Percentiles rank a stretch among this genome's conserved stretches.
These are phyloP conservation scores for Pampus argenteus DNA, from an alignment of 2,797 vertebrate species.

Conservation along the genomic window DNA sequence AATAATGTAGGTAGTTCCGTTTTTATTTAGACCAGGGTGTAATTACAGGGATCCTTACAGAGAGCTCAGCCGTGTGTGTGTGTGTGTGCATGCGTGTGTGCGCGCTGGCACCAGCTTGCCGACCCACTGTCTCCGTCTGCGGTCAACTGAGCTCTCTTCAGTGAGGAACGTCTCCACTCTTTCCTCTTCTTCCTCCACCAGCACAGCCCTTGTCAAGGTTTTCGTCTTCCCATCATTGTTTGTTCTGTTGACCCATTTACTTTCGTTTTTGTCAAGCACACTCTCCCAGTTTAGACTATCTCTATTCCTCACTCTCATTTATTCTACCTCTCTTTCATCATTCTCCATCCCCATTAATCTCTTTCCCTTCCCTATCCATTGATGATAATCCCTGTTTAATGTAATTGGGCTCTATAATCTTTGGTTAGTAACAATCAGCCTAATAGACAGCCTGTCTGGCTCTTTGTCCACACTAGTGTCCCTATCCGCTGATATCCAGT, in stretches of 20 bases:
- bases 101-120: conserved; percentile 67
- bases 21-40: conserved; percentile 55
- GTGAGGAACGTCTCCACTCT: conserved; percentile 44
- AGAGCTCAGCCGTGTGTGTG: conserved; percentile 22
- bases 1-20: conserved; percentile 34
- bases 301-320: conserved; percentile 6
- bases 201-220: conserved; percentile 22
- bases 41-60: conserved; percentile 69
- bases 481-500: conserved; percentile 43
- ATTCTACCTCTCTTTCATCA: conserved; percentile 3
- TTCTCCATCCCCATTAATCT: conserved; percentile 54
- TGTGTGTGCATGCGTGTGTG: conserved; percentile 14
- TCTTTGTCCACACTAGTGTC: conserved; percentile 52
- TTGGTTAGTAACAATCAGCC: conserved; percentile 60
- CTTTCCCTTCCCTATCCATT: conserved; percentile 42
- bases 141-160: conserved; percentile 72
- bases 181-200: conserved; percentile 25
- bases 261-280: not conserved
- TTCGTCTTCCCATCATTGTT: conserved; percentile 14
- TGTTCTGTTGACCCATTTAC: conserved; percentile 10
- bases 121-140: conserved; percentile 78
- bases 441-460: conserved; percentile 63
- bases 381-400: conserved; percentile 74
- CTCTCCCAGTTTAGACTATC: conserved; percentile 16
- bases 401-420: conserved; percentile 75